phyloP scores from a whole-genome alignment of 2,113 vertebrate genomes.

The Zapornia atra region DNA sequence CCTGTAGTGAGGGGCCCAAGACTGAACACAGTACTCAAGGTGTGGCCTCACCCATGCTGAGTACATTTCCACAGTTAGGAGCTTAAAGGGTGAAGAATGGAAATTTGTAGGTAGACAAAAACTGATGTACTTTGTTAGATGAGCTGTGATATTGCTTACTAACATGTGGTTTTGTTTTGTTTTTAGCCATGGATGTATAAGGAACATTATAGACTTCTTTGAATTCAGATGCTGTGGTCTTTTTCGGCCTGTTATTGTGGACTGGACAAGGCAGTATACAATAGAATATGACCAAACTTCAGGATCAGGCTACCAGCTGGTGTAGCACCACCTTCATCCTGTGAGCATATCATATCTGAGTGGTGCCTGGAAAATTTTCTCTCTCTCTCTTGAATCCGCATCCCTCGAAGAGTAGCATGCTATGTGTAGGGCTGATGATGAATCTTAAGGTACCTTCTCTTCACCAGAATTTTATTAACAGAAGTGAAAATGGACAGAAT shows the following conservation, averaged over 20 bases:
- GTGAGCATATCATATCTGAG: slow-evolving; percentile 79
- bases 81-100: neutral
- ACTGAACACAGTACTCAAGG: too few relatives aligned
- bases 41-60: too few relatives aligned
- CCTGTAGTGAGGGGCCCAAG: too few relatives aligned
- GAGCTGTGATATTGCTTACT: neutral
- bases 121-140: neutral
- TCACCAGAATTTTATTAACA: slow-evolving; percentile 78
- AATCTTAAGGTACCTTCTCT: slow-evolving; percentile 77
- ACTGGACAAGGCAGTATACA: slow-evolving; percentile 98
- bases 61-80: neutral
- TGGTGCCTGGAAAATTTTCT: slow-evolving; percentile 84
- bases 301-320: slow-evolving; percentile 97
- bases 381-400: slow-evolving; percentile 78
- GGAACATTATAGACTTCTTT: slow-evolving; percentile 99
- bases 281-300: slow-evolving; percentile 98
- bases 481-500: slow-evolving; percentile 81
- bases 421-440: slow-evolving; percentile 82
- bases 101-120: neutral
- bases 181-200: slow-evolving; percentile 92
- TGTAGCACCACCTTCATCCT: slow-evolving; percentile 81
- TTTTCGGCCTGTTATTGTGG: slow-evolving; percentile 91
- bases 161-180: neutral
- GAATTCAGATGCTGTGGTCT: slow-evolving; percentile 98
- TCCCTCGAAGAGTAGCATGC: slow-evolving; percentile 90